Base-by-base conservation (phyloP, 2,888 invertebrate species). In the Crematogaster levior region DNA sequence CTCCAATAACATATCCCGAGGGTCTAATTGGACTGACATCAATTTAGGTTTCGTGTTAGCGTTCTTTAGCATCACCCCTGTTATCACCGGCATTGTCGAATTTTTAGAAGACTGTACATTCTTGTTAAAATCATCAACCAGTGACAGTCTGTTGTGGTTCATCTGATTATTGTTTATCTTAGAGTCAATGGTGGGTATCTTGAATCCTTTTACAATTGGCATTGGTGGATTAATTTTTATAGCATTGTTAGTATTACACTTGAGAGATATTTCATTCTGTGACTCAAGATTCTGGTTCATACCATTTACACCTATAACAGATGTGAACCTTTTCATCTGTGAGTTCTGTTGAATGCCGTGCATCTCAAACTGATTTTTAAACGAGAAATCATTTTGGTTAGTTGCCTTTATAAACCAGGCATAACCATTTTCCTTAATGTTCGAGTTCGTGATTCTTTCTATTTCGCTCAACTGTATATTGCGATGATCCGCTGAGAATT, bases 1-100 rank as follows among this genome's bases (percentile, higher is more conserved):
- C 70, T 96, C 95, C 93, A 97, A 94, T 46, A 98, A 94, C 90
- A 96, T 95, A 88, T 97, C 96, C 63, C 97, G 95, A 0, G 96
- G 95, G 93, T 97, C 97, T 1, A 94, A 90, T 63, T 93, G 91
- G 27, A 84, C 82, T 7, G 90, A 82, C 85, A 90, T 90, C 0
- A 92, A 91, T 40, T 92, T 93, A 3, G 92, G 91, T 81, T 91
- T 92, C 1, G 88, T 80, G 40, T 84, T 93, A 46, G 90, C 85
- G 81, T 90, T 94, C 66, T 94, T 94, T 21, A 94, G 81, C 0
- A 93, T 94, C 0, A 94, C 94, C 5, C 94, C 94, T 0, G 94
- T 94, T 43, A 94, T 94, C 0, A 94, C 90, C 5, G 94, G 94
- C 91, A 93, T 93, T 10, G 92, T 93, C 12, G 93, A 93, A 7